Percentiles rank a stretch among this genome's conserved stretches.
Conservation (phyloP, 1,140 invertebrate species). For the Conus betulinus region DNA sequence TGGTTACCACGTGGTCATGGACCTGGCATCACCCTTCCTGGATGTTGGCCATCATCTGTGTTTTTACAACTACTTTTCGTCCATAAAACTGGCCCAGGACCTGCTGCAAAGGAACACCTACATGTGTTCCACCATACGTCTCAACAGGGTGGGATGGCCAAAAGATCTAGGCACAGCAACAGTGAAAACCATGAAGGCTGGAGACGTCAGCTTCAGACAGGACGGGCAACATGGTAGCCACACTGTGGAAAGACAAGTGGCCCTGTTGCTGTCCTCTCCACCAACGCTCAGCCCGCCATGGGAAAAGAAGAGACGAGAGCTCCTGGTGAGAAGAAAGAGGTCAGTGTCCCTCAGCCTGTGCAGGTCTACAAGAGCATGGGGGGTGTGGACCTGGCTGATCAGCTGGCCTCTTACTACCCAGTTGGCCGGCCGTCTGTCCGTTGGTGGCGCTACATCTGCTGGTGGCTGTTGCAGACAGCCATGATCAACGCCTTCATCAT, state of each 20-base stretch:
- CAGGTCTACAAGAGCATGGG: no score
- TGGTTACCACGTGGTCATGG: neutral
- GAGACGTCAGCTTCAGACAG: neutral
- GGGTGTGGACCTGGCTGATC: no score
- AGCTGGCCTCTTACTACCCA: no score
- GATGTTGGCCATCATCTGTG: neutral
- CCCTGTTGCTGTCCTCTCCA: conserved; percentile 28
- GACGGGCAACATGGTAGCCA: conserved; percentile 17
- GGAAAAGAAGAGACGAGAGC: neutral
- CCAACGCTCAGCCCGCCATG: conserved; percentile 27
- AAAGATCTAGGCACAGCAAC: neutral
- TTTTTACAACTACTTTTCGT: conserved; percentile 3
- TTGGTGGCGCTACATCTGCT: no score
- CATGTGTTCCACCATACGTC: neutral
- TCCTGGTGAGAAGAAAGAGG: neutral
- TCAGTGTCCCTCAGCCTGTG: no score
- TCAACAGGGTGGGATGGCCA: neutral
- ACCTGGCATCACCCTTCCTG: neutral
- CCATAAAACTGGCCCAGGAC: neutral
- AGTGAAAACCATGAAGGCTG: conserved; percentile 1
- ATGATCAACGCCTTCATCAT: no score
- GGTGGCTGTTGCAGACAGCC: no score
- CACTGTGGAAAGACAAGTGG: conserved; percentile 32
- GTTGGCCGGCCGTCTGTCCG: no score
- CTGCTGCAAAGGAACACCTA: neutral